Conservation (phyloP, 2,113 vertebrate species). For the Triplophysa siluroides region DNA sequence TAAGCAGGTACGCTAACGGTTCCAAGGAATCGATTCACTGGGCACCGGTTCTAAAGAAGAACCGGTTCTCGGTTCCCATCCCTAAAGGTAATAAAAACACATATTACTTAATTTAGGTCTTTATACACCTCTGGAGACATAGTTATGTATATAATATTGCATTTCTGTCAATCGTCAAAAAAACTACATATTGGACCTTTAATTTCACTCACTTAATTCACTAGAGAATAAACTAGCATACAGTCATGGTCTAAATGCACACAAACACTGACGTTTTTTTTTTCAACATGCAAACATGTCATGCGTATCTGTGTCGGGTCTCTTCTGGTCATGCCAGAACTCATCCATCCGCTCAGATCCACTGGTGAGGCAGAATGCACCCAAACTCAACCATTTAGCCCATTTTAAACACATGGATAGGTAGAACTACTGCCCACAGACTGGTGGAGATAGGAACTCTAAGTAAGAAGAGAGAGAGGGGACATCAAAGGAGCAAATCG, state of each 20-base stretch:
- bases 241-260: slow-evolving; percentile 3
- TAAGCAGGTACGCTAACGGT: no score
- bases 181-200: no score
- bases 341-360: slow-evolving; percentile 36
- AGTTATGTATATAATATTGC: no score
- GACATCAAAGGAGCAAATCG: not conserved
- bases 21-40: no score
- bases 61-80: no score
- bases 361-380: slow-evolving; percentile 24
- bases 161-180: no score
- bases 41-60: no score
- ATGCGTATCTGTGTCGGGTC: slow-evolving; percentile 31
- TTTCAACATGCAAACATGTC: slow-evolving; percentile 19
- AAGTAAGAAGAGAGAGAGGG: not conserved
- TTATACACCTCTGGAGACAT: no score
- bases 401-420: slow-evolving; percentile 39
- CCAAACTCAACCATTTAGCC: not conserved
- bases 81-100: no score
- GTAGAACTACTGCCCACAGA: slow-evolving; percentile 17
- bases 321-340: slow-evolving; percentile 21
- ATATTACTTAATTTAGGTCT: no score
- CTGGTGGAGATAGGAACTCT: slow-evolving; percentile 12
- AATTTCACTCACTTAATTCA: no score
- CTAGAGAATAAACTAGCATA: not conserved
- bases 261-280: slow-evolving; percentile 7